Percentiles rank a stretch among this genome's conserved stretches.
phyloP scores from a whole-genome alignment of 2,113 vertebrate species.

The Oncorhynchus nerka region DNA sequence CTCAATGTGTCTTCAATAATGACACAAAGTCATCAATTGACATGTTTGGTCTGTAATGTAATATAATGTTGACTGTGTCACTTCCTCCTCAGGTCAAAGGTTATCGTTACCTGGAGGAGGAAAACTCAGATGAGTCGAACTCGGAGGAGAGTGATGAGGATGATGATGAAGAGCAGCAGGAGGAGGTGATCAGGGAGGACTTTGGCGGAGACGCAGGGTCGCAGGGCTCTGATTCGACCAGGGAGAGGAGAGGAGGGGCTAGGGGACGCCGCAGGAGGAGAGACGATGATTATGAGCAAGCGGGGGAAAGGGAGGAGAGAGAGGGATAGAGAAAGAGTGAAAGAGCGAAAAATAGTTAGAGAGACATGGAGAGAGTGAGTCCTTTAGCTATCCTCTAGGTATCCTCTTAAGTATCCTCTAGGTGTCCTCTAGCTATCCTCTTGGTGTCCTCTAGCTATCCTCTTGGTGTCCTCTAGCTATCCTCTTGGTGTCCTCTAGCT shows the following conservation, averaged over 20 bases:
- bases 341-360: background rate
- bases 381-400: no score
- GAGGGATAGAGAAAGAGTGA: background rate
- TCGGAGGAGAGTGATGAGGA: slow-evolving; percentile 50
- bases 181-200: slow-evolving; percentile 2
- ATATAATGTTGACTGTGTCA: background rate
- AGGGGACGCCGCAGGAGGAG: background rate
- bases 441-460: no score
- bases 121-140: slow-evolving; percentile 87
- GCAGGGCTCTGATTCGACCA: slow-evolving; percentile 42
- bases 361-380: background rate
- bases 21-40: background rate
- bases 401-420: no score
- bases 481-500: no score
- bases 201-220: slow-evolving; percentile 27
- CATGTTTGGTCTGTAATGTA: background rate
- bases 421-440: no score
- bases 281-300: slow-evolving; percentile 38
- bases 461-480: no score
- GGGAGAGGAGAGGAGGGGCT: slow-evolving; percentile 27
- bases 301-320: slow-evolving; percentile 51
- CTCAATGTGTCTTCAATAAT: no score
- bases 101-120: slow-evolving; percentile 92
- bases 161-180: slow-evolving; percentile 50
- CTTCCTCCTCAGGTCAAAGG: slow-evolving; percentile 76